Conservation (phyloP, 2,797 vertebrate species). For the Salmo trutta region DNA sequence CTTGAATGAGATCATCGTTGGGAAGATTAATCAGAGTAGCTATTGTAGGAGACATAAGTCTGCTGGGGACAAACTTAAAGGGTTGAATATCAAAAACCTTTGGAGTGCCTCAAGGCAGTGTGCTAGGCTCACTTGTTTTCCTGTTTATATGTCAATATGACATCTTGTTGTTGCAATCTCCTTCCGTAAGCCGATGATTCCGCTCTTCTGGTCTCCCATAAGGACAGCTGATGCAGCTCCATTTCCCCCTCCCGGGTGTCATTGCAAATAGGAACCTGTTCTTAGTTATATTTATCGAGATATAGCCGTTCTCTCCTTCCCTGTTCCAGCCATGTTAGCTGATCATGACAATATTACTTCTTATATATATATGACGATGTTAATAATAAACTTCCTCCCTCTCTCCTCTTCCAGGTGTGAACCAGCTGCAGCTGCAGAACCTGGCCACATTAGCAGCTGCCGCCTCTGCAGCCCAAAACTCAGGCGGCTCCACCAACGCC, state of each 20-base stretch:
- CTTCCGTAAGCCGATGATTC: neutral
- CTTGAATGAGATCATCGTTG: conserved; percentile 32
- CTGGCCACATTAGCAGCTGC: conserved; percentile 93
- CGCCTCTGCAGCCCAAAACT: conserved; percentile 90
- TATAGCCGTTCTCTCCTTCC: too few species aligned
- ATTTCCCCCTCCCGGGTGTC: neutral
- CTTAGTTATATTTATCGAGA: too few species aligned
- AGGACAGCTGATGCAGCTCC: neutral
- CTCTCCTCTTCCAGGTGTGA: conserved; percentile 79
- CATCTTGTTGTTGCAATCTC: neutral
- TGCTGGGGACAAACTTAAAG: neutral
- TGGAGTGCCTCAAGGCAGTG: neutral
- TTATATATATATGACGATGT: too few species aligned
- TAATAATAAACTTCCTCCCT: too few species aligned
- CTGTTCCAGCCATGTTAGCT: too few species aligned
- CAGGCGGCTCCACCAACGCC: conserved; percentile 86
- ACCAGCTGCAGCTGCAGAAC: conserved; percentile 95
- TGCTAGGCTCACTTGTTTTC: neutral
- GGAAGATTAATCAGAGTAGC: conserved; percentile 21
- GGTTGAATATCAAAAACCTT: neutral
- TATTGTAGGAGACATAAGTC: conserved; percentile 12
- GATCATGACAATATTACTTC: too few species aligned
- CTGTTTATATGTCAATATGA: neutral
- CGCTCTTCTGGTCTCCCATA: neutral
- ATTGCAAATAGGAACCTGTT: neutral